These are phyloP conservation scores for Sitta carolinensis DNA, from an alignment of 2,797 vertebrate genomes.

Conservation along the genomic window DNA sequence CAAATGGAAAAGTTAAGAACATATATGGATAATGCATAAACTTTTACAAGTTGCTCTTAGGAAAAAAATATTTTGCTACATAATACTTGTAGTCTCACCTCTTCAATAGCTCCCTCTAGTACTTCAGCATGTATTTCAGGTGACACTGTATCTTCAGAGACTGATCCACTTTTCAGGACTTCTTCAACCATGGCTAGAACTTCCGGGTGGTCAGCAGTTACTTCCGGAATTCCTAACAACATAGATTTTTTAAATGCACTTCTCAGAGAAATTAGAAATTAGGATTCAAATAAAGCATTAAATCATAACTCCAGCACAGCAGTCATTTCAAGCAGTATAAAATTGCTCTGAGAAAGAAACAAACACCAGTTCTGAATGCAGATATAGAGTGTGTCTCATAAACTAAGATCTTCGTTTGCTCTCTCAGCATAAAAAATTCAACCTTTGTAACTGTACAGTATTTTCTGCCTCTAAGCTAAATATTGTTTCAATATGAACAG, in stretches of 20 bases:
- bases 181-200: conserved; percentile 79
- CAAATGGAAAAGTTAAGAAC: neutral
- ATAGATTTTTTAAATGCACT: neutral
- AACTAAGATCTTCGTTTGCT: neutral
- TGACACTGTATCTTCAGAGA: conserved; percentile 46
- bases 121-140: conserved; percentile 72
- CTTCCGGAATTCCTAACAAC: conserved; percentile 31
- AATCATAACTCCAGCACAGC: neutral
- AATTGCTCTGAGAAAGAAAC: neutral
- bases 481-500: neutral
- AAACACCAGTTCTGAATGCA: neutral
- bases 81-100: conserved; percentile 73
- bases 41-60: neutral
- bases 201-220: conserved; percentile 84
- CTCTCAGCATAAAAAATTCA: neutral
- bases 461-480: neutral
- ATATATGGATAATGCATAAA: neutral
- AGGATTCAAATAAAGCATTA: neutral
- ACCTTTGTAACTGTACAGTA: neutral
- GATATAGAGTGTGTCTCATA: neutral
- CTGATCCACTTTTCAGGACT: conserved; percentile 68
- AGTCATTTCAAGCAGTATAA: neutral
- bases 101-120: conserved; percentile 74
- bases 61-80: neutral
- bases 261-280: neutral